phyloP scores from a whole-genome alignment of 2,113 vertebrate species.

The Stercorarius parasiticus region DNA sequence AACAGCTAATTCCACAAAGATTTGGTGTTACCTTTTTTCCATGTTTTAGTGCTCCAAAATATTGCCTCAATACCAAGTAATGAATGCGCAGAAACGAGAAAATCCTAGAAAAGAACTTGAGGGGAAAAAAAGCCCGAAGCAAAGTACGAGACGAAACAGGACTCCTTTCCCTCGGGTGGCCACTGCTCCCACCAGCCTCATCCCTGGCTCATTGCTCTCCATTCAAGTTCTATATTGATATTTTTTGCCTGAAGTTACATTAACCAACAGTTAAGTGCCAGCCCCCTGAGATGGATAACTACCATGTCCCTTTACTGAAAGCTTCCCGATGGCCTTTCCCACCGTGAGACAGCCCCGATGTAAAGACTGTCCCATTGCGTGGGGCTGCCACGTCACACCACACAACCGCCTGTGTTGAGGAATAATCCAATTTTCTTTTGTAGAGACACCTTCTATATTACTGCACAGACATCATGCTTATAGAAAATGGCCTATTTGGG shows the following conservation, averaged over 20 bases:
- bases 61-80: background rate
- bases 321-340: background rate
- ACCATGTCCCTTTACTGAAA: background rate
- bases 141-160: background rate
- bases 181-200: background rate
- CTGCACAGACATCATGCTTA: background rate
- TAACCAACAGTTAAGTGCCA: background rate
- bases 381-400: fast-evolving
- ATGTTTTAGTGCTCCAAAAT: background rate
- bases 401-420: background rate
- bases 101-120: background rate
- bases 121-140: background rate
- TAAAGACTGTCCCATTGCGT: fast-evolving
- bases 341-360: too few relatives aligned
- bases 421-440: background rate
- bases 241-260: background rate
- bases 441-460: background rate
- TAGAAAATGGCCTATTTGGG: background rate
- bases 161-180: background rate
- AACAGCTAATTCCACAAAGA: background rate
- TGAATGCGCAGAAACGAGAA: background rate
- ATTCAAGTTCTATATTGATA: background rate
- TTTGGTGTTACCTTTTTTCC: background rate
- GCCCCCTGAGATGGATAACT: fast-evolving
- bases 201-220: background rate